Evolutionary conservation across 2,113 vertebrate species (phyloP).

Genomic region (Oreochromis aureus): DNA sequence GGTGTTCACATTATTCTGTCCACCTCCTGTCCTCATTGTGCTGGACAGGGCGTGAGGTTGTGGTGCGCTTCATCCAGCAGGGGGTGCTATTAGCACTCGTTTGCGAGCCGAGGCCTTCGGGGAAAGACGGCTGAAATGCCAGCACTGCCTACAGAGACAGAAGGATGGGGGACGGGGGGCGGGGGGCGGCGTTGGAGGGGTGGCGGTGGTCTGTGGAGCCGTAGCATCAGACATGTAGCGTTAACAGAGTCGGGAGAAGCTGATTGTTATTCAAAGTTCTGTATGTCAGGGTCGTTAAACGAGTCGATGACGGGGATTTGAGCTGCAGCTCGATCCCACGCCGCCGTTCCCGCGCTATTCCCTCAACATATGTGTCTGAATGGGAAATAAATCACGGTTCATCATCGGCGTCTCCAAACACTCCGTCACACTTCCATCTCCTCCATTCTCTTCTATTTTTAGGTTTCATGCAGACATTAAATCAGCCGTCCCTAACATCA

Average conservation of each 20-base stretch:
- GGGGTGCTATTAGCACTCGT: slow-evolving; percentile 70
- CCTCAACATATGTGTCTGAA: slow-evolving; percentile 71
- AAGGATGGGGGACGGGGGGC: neutral
- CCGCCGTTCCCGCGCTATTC: slow-evolving; percentile 23
- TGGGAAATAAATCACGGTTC: slow-evolving; percentile 70
- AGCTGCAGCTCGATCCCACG: slow-evolving; percentile 32
- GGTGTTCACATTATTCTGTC: neutral
- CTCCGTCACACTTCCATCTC: neutral
- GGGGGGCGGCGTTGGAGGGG: neutral
- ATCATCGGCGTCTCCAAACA: slow-evolving; percentile 65
- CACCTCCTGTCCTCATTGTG: neutral
- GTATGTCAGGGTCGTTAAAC: slow-evolving; percentile 65
- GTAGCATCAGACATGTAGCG: slow-evolving; percentile 59
- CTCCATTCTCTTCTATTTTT: neutral
- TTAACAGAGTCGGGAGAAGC: slow-evolving; percentile 61
- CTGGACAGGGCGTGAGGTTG: neutral
- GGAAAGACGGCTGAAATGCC: slow-evolving; percentile 66
- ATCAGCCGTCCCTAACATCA: slow-evolving; percentile 37
- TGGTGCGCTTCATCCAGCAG: slow-evolving; percentile 54
- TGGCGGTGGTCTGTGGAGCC: slow-evolving; percentile 25
- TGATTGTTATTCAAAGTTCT: slow-evolving; percentile 73
- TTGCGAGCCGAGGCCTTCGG: slow-evolving; percentile 56
- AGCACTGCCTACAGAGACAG: slow-evolving; percentile 63
- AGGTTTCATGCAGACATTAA: slow-evolving; percentile 21
- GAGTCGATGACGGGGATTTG: slow-evolving; percentile 60